Conservation (phyloP, 2,797 vertebrate genomes). For the Siniperca undulata region DNA sequence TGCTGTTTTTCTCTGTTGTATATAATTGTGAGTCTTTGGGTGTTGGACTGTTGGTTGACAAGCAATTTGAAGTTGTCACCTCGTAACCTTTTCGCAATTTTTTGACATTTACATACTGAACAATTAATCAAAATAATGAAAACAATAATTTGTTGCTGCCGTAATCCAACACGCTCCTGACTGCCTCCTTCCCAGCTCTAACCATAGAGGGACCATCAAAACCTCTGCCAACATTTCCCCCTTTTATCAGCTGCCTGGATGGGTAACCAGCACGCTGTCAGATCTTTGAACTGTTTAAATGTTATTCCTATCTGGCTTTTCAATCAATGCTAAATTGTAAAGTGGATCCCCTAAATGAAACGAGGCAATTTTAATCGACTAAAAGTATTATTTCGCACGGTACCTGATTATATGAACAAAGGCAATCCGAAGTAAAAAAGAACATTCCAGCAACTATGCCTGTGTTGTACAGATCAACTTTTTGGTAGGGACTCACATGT, state of each 20-base stretch:
- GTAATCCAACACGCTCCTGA: constrained; percentile 4
- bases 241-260: constrained; percentile 5
- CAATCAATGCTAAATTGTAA: background rate
- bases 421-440: background rate
- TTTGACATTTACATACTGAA: constrained; percentile 2
- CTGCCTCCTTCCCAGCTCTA: background rate
- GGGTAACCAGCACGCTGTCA: background rate
- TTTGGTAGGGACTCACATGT: background rate
- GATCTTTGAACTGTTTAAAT: constrained; percentile 15
- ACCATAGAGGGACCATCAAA: background rate
- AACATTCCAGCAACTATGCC: background rate
- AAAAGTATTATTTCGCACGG: background rate
- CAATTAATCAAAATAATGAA: constrained; percentile 7
- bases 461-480: background rate
- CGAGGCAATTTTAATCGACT: background rate
- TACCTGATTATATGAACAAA: background rate
- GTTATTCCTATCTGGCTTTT: constrained; percentile 3
- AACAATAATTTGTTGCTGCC: background rate
- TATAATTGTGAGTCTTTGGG: background rate
- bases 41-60: background rate
- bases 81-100: background rate
- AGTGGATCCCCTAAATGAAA: background rate
- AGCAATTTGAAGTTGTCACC: background rate
- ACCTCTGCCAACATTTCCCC: background rate
- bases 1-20: background rate